These are phyloP conservation scores for Pseudococcus jackbeardsleyi DNA, from an alignment of 2,888 invertebrate genomes.

Conservation along the genomic window DNA sequence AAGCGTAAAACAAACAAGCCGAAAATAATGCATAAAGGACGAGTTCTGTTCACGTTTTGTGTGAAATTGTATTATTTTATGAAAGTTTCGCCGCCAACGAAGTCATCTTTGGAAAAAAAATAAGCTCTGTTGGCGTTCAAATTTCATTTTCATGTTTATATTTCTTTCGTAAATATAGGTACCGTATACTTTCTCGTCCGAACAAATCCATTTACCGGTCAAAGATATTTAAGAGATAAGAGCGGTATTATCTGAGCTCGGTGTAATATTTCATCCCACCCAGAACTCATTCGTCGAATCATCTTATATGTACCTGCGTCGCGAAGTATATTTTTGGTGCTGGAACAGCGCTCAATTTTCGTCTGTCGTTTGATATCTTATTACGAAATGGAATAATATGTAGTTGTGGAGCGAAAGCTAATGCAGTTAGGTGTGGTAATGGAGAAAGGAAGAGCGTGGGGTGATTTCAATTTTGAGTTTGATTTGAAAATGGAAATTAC, in stretches of 20 bases:
- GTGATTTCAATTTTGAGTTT: not conserved
- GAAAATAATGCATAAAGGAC: not conserved
- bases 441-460: not conserved
- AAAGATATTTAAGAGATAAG: conserved; percentile 18
- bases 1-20: conserved; percentile 11
- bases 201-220: conserved; percentile 23
- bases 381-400: not conserved
- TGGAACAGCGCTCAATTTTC: not conserved
- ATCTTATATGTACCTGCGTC: not conserved
- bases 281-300: not conserved
- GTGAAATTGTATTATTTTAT: conserved; percentile 15
- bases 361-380: conserved; percentile 15
- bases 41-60: not conserved
- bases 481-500: not conserved
- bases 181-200: not conserved
- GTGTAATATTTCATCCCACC: not conserved
- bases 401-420: not conserved
- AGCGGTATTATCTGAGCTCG: not conserved
- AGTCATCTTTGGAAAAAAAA: not conserved
- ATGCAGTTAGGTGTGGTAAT: not conserved
- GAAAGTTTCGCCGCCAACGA: not conserved
- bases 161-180: not conserved
- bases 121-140: not conserved
- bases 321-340: not conserved
- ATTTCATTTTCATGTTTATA: conserved; percentile 34